Evolutionary conservation across 2,797 vertebrate genomes (phyloP), one percentile per base, ranked within the genome.

Genomic region (Sus cebifrons): DNA sequence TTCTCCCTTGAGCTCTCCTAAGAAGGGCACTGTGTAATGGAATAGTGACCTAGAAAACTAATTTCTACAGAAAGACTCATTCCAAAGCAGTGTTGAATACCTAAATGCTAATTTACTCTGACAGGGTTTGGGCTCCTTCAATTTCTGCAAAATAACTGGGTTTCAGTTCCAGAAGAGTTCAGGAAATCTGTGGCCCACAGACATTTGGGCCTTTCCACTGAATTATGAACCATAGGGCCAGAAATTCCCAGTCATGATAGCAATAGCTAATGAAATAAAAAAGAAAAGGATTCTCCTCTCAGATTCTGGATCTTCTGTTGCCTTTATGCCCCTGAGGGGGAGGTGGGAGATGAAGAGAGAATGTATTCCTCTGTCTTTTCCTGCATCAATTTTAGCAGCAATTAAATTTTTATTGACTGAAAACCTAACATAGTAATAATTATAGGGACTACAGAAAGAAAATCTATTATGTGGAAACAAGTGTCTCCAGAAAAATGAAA

Each of bases 1-100:
- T 58, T 89, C 54, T 82, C 93, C 84, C 95, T 44, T 23, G 82
- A 73, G 91, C 65, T 96, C 71, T 27, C 77, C 23, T 91, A 97
- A 97, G 49, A 89, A 97, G 91, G 68, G 93, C 89, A 96, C 84
- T 18, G 27, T 89, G 79, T 94, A 78, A 96, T 94, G 71, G 58
- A 91, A 83, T 29, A 93, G 83, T 1, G 77, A 96, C 97, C 94
- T 84, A 96, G 86, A 97, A 97, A 98, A 96, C n/a, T 89, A 83
- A 87, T 97, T 96, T 87, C 64, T 62, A 21, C 78, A 60, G 83
- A 74, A 84, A 93, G 71, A 29, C 65, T 96, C 79, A 44, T 74
- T 92, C 40, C 65, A 82, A 79, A 93, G 67, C 64, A 36, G 5
- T 8, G 36, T 49, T 18, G 36, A 91, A 83, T 91, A 96, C 68